A percentile compares a stretch with the other conserved stretches of the same genome.
phyloP scores from a whole-genome alignment of 2,888 invertebrate species.

The Dinocampus coccinellae region DNA sequence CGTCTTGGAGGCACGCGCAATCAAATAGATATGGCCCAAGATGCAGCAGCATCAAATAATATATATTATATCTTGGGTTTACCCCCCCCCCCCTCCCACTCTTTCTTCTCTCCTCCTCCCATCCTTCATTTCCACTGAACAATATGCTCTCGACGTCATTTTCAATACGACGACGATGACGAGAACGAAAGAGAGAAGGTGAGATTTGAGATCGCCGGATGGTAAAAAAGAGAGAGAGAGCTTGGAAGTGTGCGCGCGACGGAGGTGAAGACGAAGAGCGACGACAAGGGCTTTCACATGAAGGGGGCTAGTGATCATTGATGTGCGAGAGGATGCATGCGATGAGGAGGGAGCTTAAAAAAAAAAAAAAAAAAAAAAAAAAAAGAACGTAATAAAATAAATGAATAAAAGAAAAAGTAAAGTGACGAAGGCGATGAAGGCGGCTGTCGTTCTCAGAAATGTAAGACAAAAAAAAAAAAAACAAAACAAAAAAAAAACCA shows the following conservation, averaged over 20 bases:
- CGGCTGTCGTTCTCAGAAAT: conserved; percentile 13
- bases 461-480: background rate
- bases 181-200: conserved; percentile 44
- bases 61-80: no score
- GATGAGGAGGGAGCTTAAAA: background rate
- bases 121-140: conserved; percentile 51
- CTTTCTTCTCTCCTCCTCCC: no score
- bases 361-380: conserved; percentile 11
- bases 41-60: conserved; percentile 4
- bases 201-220: conserved; percentile 51
- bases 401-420: background rate
- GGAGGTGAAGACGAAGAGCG: conserved; percentile 28
- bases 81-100: no score
- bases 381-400: no score
- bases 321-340: conserved; percentile 21
- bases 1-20: conserved; percentile 10
- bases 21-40: conserved; percentile 17
- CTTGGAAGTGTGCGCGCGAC: conserved; percentile 34
- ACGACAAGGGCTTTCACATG: conserved; percentile 31
- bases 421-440: conserved; percentile 27
- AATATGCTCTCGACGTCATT: conserved; percentile 62
- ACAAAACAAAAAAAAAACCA: background rate
- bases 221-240: no score
- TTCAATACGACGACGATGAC: conserved; percentile 52
- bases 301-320: conserved; percentile 38